These are phyloP conservation scores for Habrosyne pyritoides DNA, from an alignment of 2,888 invertebrate species.

Conservation along the genomic window DNA sequence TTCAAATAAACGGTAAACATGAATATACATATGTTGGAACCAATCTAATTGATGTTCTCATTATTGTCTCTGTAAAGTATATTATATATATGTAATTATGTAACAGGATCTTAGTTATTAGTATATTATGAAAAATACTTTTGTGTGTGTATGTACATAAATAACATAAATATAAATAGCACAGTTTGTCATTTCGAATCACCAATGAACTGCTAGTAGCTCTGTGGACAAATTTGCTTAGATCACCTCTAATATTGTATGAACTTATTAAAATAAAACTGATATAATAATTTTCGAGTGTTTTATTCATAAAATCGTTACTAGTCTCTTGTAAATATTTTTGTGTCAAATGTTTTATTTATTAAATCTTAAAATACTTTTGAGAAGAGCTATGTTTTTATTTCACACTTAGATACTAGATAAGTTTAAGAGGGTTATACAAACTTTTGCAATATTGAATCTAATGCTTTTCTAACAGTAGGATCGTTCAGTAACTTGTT, in stretches of 20 bases:
- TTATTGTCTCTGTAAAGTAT: neutral
- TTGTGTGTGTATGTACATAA: conserved; percentile 65
- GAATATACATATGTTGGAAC: neutral
- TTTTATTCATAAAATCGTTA: conserved; percentile 39
- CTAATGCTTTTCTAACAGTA: conserved; percentile 90
- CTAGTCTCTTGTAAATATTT: neutral
- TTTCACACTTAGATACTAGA: neutral
- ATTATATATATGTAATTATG: conserved; percentile 13
- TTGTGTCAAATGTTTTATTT: no score
- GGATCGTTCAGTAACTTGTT: conserved; percentile 89
- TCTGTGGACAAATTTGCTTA: conserved; percentile 64
- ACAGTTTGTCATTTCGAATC: conserved; percentile 69
- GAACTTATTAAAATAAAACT: conserved; percentile 76
- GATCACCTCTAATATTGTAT: conserved; percentile 69
- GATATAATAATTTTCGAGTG: conserved; percentile 49
- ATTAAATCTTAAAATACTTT: no score
- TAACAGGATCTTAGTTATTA: conserved; percentile 52
- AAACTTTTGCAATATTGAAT: conserved; percentile 84
- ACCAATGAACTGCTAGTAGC: conserved; percentile 63
- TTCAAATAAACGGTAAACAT: conserved; percentile 1
- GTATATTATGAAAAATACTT: conserved; percentile 51
- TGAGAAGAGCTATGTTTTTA: neutral
- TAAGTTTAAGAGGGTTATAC: conserved; percentile 27
- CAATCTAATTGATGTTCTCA: conserved; percentile 8
- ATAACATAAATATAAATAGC: conserved; percentile 59